Base-by-base conservation (phyloP, 2,113 vertebrate species). In the Urocolius indicus region DNA sequence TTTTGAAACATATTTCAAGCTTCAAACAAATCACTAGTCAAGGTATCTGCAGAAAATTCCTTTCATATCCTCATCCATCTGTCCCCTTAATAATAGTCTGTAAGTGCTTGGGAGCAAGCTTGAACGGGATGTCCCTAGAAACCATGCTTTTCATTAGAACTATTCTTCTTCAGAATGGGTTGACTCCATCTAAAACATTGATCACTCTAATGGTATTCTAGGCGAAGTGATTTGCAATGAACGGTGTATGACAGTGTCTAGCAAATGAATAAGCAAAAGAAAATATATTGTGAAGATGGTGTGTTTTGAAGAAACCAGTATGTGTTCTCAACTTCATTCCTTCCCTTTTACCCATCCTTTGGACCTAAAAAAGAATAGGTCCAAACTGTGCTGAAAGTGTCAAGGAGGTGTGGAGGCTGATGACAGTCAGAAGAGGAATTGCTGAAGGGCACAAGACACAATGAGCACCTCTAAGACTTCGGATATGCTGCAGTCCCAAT, bases 1-100 rank as follows among this genome's bases (percentile, higher is more conserved):
- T 90, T 54, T 51, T 46, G 51, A 79, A 89, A 62, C 18, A 3
- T 55, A 48, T 69, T 80, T 74, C 54, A 58, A 61, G 75, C 80
- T 89, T 95, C 73, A 94, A 95, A 78, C 26, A 82, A 84, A 93
- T 67, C 55, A 66, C 17, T 83, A 68, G 12, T 46, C 63, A 73
- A 73, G n/a, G 23, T 76, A 69, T 66, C 80, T 83, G 41, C 29
- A 94, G 58, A 48, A 82, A 89, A 95, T 69, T 87, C 58, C 52
- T 89, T 86, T 79, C 54, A 62, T 26, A 23, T 84, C 14, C 49
- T 76, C n/a, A 45, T 43, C n/a, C 3, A 0, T 63, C 65, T 89
- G 34, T 72, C 49, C 11, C 27, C 58, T 87, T 73, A 79, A 54
- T 45, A 57, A 84, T 29, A 79, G 52, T 45, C 46, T 61, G 20